phyloP scores from a whole-genome alignment of 2,797 vertebrate species.

The Heteromormyrus szaboi region DNA sequence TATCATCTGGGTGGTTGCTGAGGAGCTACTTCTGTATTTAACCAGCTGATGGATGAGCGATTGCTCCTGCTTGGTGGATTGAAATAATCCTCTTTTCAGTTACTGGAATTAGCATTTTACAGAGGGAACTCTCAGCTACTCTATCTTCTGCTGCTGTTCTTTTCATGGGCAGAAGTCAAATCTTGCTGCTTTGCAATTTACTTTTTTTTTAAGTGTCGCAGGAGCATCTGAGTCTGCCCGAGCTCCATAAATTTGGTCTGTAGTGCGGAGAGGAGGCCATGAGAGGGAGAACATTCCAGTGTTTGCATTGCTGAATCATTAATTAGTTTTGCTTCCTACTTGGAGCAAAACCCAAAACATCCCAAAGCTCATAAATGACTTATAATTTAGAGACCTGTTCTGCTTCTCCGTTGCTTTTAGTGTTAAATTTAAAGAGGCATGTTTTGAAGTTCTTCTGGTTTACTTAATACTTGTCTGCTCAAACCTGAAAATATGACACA shows the following conservation, averaged over 20 bases:
- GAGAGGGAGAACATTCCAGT: background rate
- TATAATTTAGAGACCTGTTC: background rate
- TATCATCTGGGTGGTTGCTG: background rate
- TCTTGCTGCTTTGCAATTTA: background rate
- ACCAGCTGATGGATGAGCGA: background rate
- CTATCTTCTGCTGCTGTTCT: background rate
- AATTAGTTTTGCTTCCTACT: background rate
- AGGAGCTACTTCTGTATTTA: background rate
- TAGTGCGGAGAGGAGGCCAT: background rate
- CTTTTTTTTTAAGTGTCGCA: too few relatives aligned
- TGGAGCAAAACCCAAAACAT: background rate
- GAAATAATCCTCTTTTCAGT: background rate
- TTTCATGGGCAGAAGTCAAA: background rate
- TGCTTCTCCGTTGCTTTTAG: background rate
- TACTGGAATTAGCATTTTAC: background rate
- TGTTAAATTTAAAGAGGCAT: background rate
- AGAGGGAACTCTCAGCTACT: background rate
- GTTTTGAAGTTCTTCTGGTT: background rate
- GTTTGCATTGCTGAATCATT: background rate
- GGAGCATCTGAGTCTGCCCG: background rate
- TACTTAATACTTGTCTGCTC: background rate
- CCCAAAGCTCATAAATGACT: background rate
- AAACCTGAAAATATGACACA: background rate
- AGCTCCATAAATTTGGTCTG: background rate
- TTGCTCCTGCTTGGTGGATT: background rate